Percentiles rank a stretch among this genome's conserved stretches.
Evolutionary conservation across 1,140 invertebrate species (phyloP).

Genomic region (Drosophila lacertosa): DNA sequence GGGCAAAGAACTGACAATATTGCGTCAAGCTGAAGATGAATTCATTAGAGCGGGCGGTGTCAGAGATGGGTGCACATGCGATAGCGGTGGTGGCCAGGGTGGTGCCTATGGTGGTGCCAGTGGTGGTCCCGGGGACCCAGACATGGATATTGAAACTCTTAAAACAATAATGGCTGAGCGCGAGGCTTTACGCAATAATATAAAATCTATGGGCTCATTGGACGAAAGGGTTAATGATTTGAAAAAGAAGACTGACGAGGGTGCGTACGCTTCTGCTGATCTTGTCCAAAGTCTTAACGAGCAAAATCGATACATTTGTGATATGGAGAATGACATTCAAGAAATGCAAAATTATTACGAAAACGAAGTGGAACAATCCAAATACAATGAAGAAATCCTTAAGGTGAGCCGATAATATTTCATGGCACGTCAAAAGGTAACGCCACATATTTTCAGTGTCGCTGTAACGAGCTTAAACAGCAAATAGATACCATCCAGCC

Average conservation of each 20-base stretch:
- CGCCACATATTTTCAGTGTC: constrained; percentile 39
- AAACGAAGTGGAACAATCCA: constrained; percentile 56
- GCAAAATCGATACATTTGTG: constrained; percentile 50
- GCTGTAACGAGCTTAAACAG: constrained; percentile 63
- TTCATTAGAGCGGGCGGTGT: constrained; percentile 15
- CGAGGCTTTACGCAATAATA: constrained; percentile 59
- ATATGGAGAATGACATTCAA: constrained; percentile 66
- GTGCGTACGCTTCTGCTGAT: constrained; percentile 16
- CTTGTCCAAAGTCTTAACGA: constrained; percentile 35
- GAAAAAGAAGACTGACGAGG: constrained; percentile 31
- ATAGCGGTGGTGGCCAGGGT: background rate
- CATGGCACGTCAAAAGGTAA: background rate
- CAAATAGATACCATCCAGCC: constrained; percentile 44
- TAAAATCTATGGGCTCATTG: constrained; percentile 40
- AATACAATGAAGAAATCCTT: constrained; percentile 59
- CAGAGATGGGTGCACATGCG: background rate
- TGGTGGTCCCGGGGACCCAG: background rate
- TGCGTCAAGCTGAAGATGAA: constrained; percentile 67
- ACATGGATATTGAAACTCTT: constrained; percentile 56
- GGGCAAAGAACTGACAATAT: constrained; percentile 59
- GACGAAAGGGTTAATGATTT: constrained; percentile 33
- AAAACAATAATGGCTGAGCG: constrained; percentile 64
- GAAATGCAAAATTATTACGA: constrained; percentile 76
- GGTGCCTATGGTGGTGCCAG: background rate
- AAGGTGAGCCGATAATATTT: constrained; percentile 34